phyloP scores from a whole-genome alignment of 2,797 vertebrate genomes.

The Hippopotamyrus pictus region DNA sequence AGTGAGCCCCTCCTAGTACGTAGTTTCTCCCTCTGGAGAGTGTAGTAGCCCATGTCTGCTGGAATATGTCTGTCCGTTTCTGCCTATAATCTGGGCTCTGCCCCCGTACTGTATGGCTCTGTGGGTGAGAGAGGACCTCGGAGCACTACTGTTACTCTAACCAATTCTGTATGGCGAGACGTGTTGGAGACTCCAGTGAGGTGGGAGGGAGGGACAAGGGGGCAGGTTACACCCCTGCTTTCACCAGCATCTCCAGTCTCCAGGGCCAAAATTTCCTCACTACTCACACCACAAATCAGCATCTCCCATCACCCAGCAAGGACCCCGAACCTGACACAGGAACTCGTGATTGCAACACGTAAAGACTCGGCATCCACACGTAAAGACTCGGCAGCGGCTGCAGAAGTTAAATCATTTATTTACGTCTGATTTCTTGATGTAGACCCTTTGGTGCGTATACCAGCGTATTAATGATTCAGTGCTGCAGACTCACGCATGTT shows the following conservation, averaged over 20 bases:
- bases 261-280: background rate
- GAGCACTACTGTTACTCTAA: background rate
- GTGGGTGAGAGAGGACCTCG: background rate
- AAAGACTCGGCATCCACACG: no score
- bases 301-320: background rate
- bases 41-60: background rate
- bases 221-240: background rate
- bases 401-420: conserved; percentile 21
- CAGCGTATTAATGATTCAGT: conserved; percentile 3
- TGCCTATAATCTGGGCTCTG: background rate
- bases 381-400: background rate
- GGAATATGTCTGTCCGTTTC: background rate
- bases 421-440: background rate
- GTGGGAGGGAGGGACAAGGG: background rate
- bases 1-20: background rate
- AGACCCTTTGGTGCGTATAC: background rate
- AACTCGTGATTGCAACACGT: background rate
- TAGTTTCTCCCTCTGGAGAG: background rate
- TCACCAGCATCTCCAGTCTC: background rate
- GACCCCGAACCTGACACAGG: background rate
- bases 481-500: background rate
- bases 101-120: background rate
- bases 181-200: background rate
- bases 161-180: background rate
- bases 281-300: background rate